Conservation (phyloP, 2,797 vertebrate species). For the Neomorphus geoffroyi region DNA sequence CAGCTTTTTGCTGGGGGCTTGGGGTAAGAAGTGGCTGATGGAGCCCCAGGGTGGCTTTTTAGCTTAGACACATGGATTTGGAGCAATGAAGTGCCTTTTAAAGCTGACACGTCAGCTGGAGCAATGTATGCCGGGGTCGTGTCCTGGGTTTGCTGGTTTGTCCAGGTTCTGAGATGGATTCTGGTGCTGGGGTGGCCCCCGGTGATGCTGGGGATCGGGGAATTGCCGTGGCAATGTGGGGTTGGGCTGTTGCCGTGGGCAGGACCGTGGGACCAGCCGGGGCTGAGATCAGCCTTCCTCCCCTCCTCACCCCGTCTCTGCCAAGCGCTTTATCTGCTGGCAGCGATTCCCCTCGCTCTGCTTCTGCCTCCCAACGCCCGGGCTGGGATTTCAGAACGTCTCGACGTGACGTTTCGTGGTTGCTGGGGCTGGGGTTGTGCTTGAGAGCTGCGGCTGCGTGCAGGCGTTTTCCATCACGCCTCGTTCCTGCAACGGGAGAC, state of each 20-base stretch:
- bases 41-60: neutral
- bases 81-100: neutral
- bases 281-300: neutral
- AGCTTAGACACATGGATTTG: neutral
- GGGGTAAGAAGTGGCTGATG: neutral
- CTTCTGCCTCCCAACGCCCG: accelerated
- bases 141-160: neutral
- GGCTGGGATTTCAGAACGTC: neutral
- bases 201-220: neutral
- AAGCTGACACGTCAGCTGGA: neutral
- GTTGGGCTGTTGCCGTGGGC: accelerated
- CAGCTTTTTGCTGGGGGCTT: neutral
- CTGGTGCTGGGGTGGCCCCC: accelerated
- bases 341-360: accelerated
- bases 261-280: neutral
- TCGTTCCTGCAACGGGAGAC: neutral
- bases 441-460: neutral
- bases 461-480: neutral
- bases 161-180: neutral
- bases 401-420: accelerated
- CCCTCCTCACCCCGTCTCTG: accelerated
- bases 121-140: accelerated
- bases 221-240: neutral
- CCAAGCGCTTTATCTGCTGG: neutral
- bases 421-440: neutral